Percentiles rank a stretch among this genome's conserved stretches.
These are phyloP conservation scores for Euphonia xanthogaster DNA, from an alignment of 2,797 vertebrate species.

Conservation along the genomic window DNA sequence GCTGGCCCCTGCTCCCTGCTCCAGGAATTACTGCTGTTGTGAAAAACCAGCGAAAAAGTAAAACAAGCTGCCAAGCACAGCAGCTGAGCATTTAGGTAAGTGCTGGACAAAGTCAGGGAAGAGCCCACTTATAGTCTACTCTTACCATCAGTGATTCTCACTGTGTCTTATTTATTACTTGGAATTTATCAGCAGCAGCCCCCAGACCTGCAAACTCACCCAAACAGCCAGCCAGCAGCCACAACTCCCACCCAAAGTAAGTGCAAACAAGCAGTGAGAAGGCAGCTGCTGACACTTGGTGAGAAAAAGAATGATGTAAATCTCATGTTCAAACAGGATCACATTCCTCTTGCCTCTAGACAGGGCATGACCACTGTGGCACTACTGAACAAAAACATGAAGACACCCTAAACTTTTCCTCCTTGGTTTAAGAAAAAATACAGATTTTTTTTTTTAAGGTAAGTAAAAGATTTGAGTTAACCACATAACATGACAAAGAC, in stretches of 20 bases:
- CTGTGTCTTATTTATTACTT: background rate
- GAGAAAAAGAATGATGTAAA: background rate
- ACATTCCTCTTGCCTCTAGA: background rate
- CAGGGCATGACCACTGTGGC: background rate
- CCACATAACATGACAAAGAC: background rate
- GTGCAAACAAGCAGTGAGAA: background rate
- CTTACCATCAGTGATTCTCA: background rate
- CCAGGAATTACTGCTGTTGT: background rate
- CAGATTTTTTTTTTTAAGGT: background rate
- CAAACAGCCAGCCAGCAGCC: background rate
- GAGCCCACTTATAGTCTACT: no score
- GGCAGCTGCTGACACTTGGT: background rate
- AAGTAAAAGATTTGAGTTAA: background rate
- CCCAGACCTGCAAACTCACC: background rate
- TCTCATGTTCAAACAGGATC: background rate
- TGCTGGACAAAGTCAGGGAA: background rate
- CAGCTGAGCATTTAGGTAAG: background rate
- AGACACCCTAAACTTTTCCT: background rate
- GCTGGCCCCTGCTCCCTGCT: rapidly evolving
- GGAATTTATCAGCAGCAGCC: background rate
- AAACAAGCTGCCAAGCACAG: background rate
- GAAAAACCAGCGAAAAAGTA: background rate
- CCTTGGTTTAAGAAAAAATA: background rate
- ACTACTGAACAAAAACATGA: background rate
- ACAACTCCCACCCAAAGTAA: background rate